A percentile compares a stretch with the other conserved stretches of the same genome.
Evolutionary conservation across 2,797 vertebrate species (phyloP).

Genomic region (Mus caroli): DNA sequence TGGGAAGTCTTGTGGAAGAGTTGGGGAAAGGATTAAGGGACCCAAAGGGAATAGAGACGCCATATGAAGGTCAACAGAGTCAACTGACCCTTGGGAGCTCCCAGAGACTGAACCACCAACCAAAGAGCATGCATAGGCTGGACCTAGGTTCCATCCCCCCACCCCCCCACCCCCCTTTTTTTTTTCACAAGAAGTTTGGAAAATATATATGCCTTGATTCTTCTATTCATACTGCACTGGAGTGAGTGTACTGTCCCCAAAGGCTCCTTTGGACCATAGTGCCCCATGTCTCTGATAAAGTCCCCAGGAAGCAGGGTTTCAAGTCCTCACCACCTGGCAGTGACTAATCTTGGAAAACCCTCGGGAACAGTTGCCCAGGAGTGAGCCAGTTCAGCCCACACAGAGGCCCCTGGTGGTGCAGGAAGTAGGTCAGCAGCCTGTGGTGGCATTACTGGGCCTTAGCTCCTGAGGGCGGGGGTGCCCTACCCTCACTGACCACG

Average conservation of each 20-base stretch:
- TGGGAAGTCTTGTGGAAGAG: not conserved
- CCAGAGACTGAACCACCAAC: not conserved
- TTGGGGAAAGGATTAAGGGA: not conserved
- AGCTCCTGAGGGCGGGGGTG: not conserved
- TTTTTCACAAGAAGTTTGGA: not conserved
- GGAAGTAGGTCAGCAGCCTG: constrained; percentile 36
- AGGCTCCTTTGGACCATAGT: not conserved
- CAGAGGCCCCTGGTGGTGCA: not conserved
- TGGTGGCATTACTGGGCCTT: not conserved
- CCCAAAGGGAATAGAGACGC: not conserved
- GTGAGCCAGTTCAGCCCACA: constrained; percentile 36
- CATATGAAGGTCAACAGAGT: not conserved
- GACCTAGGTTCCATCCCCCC: not conserved
- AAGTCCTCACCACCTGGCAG: constrained; percentile 43
- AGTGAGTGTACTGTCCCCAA: not conserved
- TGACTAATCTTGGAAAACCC: constrained; percentile 61
- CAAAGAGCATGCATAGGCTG: not conserved
- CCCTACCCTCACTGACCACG: not conserved
- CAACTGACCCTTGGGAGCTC: not conserved
- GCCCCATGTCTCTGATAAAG: not conserved
- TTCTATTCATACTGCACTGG: not conserved
- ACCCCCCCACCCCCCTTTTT: too few relatives aligned
- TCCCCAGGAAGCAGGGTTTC: not conserved
- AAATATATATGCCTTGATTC: constrained; percentile 15
- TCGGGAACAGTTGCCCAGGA: not conserved